phyloP scores from a whole-genome alignment of 2,113 vertebrate genomes.

The Cnemophilus loriae region DNA sequence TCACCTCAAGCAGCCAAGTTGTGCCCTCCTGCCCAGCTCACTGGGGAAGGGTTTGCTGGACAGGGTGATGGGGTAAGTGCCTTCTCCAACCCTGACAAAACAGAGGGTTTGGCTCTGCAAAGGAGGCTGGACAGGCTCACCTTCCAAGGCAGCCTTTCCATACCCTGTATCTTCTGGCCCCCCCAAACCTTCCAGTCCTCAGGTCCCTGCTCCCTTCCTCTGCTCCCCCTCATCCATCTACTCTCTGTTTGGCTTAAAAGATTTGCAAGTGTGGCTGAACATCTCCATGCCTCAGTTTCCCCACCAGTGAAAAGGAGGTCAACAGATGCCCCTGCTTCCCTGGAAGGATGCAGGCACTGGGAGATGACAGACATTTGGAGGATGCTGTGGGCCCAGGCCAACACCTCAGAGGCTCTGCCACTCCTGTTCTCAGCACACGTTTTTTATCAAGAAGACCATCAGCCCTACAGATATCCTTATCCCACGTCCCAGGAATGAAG shows the following conservation, averaged over 20 bases:
- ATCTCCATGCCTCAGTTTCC: not conserved
- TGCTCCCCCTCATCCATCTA: not conserved
- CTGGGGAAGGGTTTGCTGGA: not conserved
- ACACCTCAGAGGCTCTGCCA: not conserved
- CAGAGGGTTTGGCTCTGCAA: not conserved
- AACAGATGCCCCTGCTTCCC: not conserved
- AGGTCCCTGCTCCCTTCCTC: not conserved
- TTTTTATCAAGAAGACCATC: not conserved
- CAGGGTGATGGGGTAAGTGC: not conserved
- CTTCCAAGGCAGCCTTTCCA: not conserved
- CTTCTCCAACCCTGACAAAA: not conserved
- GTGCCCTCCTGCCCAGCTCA: not conserved
- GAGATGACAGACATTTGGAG: not conserved
- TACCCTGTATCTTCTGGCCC: not conserved
- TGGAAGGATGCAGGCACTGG: not conserved
- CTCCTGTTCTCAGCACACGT: not conserved
- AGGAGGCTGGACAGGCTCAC: not conserved
- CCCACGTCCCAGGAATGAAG: fast-evolving
- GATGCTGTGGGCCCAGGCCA: not conserved
- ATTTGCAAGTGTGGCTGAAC: not conserved
- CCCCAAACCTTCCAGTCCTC: not conserved
- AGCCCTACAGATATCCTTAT: not conserved
- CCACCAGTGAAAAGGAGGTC: not conserved
- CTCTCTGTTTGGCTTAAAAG: not conserved
- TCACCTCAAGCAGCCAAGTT: not conserved